Percentiles rank a stretch among this genome's conserved stretches.
Evolutionary conservation across 2,888 invertebrate species (phyloP).

Genomic region (Camponotus fellah): DNA sequence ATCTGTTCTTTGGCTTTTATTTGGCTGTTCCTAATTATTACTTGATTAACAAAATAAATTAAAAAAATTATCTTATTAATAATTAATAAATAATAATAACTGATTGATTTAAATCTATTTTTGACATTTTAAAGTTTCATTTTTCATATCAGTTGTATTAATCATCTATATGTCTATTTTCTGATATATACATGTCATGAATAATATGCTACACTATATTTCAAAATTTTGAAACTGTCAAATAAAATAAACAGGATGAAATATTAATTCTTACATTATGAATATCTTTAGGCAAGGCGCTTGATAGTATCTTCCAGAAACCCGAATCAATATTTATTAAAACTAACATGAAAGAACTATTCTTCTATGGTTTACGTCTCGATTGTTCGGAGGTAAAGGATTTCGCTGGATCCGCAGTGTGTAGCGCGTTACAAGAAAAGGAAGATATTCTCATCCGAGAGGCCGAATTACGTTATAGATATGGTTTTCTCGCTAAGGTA

Average conservation of each 20-base stretch:
- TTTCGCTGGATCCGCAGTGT: conserved; percentile 43
- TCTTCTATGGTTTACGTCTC: conserved; percentile 92
- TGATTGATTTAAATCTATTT: background rate
- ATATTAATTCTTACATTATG: conserved; percentile 79
- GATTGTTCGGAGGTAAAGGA: conserved; percentile 78
- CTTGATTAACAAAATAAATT: background rate
- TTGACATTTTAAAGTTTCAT: background rate
- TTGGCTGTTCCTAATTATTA: background rate
- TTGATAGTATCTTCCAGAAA: conserved; percentile 90
- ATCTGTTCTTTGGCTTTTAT: background rate
- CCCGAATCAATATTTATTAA: conserved; percentile 89
- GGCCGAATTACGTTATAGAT: conserved; percentile 8
- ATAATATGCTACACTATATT: background rate
- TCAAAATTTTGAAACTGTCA: background rate
- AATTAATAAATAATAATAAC: background rate
- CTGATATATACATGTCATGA: background rate
- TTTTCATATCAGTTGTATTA: background rate
- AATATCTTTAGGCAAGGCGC: conserved; percentile 87
- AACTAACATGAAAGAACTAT: conserved; percentile 89
- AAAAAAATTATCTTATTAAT: too few species aligned
- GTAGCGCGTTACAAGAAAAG: background rate
- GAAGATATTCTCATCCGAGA: background rate
- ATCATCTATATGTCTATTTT: background rate
- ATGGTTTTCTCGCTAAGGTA: conserved; percentile 35
- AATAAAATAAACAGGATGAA: background rate